Percentiles rank a stretch among this genome's conserved stretches.
Conservation (phyloP, 2,797 vertebrate genomes). For the Pseudotriccus pelzelni region DNA sequence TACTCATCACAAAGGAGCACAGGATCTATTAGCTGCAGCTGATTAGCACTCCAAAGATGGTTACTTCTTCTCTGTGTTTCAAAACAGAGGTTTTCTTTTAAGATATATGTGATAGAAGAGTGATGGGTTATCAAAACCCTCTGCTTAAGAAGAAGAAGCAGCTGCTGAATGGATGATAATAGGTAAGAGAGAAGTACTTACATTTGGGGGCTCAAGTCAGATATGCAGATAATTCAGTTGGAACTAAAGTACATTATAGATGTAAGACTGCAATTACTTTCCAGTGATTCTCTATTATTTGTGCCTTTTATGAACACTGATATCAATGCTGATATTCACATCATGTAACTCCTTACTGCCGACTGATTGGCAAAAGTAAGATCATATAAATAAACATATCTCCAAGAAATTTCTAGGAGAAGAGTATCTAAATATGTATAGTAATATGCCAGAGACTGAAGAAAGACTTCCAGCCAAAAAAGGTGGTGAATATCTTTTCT, state of each 20-base stretch:
- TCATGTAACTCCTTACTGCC: rapidly evolving
- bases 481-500: not conserved
- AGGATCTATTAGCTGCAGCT: not conserved
- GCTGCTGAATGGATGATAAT: not conserved
- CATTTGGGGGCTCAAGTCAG: not conserved
- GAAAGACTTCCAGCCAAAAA: not conserved
- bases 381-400: not conserved
- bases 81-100: not conserved
- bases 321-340: not conserved
- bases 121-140: not conserved
- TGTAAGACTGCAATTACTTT: not conserved
- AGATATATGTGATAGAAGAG: not conserved
- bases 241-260: not conserved
- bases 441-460: not conserved
- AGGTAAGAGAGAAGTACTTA: not conserved
- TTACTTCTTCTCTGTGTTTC: not conserved
- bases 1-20: not conserved
- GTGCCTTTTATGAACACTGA: not conserved
- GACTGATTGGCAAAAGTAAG: not conserved
- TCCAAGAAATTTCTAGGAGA: not conserved
- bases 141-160: not conserved
- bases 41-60: not conserved
- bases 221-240: not conserved
- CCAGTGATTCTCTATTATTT: not conserved
- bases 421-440: not conserved